These are phyloP conservation scores for Pantelozetes paolii DNA, from an alignment of 2,888 invertebrate species.

Conservation along the genomic window DNA sequence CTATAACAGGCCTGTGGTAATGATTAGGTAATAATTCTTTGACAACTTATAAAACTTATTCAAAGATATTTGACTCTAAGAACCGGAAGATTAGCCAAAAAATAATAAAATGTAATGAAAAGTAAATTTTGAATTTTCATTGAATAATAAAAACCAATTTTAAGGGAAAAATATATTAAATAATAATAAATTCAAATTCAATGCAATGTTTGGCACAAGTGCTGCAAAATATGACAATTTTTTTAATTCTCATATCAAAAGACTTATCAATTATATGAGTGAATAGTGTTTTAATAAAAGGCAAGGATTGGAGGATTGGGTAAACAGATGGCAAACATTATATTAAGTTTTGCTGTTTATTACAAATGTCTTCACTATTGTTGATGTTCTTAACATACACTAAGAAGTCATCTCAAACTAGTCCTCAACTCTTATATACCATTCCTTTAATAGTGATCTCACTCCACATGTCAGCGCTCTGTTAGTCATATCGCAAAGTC, in stretches of 20 bases:
- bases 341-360: background rate
- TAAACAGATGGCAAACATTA: conserved; percentile 25
- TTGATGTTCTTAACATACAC: background rate
- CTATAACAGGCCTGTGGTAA: too few species aligned
- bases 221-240: background rate
- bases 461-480: too few species aligned
- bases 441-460: background rate
- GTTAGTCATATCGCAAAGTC: background rate
- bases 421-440: background rate
- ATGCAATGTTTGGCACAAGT: conserved; percentile 12
- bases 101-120: too few species aligned
- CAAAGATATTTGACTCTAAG: too few species aligned
- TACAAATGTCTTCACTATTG: background rate
- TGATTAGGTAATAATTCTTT: too few species aligned
- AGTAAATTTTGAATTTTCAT: background rate
- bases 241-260: background rate
- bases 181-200: conserved; percentile 26
- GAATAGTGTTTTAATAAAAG: conserved; percentile 18
- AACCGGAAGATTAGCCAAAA: too few species aligned
- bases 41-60: too few species aligned
- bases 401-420: background rate
- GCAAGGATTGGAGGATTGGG: background rate
- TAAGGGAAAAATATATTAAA: background rate
- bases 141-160: background rate
- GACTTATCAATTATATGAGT: background rate